A percentile compares a stretch with the other conserved stretches of the same genome.
phyloP scores from a whole-genome alignment of 2,113 vertebrate genomes.

The Melanotaenia duboulayi region DNA sequence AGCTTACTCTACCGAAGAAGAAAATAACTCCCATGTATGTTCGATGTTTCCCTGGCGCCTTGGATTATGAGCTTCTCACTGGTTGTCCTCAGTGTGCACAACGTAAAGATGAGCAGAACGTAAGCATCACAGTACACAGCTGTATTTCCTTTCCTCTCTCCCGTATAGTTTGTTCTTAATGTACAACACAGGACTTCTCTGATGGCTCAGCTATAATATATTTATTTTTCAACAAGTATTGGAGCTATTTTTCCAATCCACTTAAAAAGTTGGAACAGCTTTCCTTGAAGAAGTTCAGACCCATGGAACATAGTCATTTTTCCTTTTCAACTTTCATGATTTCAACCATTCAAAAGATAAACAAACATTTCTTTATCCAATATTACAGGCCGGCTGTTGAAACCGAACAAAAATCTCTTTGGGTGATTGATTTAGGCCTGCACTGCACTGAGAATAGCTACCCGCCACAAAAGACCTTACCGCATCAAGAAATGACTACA shows the following conservation, averaged over 20 bases:
- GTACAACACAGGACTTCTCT: too few relatives aligned
- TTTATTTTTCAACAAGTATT: too few relatives aligned
- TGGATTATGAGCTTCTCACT: not conserved
- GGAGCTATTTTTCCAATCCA: not conserved
- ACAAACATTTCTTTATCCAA: constrained; percentile 2
- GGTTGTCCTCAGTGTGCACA: not conserved
- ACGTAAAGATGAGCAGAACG: too few relatives aligned
- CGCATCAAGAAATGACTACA: constrained; percentile 30
- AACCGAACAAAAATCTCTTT: constrained; percentile 2
- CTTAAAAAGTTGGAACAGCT: not conserved
- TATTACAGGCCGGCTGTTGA: constrained; percentile 4
- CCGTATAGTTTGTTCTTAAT: too few relatives aligned
- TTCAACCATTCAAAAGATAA: constrained; percentile 27
- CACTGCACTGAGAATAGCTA: constrained; percentile 37
- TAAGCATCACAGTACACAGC: too few relatives aligned
- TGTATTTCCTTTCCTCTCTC: too few relatives aligned
- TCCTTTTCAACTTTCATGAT: constrained; percentile 1
- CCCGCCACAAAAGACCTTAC: constrained; percentile 48
- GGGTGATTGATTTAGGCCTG: constrained; percentile 40
- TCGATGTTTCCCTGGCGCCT: not conserved
- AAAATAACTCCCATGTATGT: not conserved
- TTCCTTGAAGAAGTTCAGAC: not conserved
- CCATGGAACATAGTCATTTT: not conserved
- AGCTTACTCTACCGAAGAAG: not conserved
- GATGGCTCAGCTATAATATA: too few relatives aligned